phyloP scores from a whole-genome alignment of 2,113 vertebrate genomes.

The Brevimyrus niger region DNA sequence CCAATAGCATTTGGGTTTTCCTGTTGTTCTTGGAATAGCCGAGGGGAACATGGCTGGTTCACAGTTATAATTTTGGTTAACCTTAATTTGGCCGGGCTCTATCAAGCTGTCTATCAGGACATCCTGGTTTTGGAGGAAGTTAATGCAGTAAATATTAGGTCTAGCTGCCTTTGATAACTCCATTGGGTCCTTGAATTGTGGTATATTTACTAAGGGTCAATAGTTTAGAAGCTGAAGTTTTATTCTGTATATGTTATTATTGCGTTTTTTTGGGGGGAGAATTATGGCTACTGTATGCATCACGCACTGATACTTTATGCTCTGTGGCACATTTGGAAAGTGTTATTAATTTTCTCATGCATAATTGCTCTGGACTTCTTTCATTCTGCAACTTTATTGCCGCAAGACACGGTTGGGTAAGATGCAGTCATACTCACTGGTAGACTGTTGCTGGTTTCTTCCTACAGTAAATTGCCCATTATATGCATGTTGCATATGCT shows the following conservation, averaged over 20 bases:
- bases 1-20: neutral
- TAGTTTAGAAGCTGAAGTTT: neutral
- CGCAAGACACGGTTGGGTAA: neutral
- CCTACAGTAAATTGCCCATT: neutral
- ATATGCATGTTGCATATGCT: neutral
- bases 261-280: neutral
- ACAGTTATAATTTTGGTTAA: conserved; percentile 9
- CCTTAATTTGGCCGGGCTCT: neutral
- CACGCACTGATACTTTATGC: neutral
- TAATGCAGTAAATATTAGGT: neutral
- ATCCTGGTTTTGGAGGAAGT: neutral
- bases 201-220: neutral
- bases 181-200: neutral
- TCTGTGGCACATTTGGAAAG: neutral
- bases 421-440: neutral
- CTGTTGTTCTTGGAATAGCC: neutral
- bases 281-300: neutral
- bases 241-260: neutral
- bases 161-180: neutral
- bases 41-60: neutral
- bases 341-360: neutral
- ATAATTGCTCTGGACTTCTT: neutral
- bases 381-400: neutral
- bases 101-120: neutral
- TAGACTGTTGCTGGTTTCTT: neutral